Base-by-base conservation (phyloP, 2,113 vertebrate species). In the Natator depressus region DNA sequence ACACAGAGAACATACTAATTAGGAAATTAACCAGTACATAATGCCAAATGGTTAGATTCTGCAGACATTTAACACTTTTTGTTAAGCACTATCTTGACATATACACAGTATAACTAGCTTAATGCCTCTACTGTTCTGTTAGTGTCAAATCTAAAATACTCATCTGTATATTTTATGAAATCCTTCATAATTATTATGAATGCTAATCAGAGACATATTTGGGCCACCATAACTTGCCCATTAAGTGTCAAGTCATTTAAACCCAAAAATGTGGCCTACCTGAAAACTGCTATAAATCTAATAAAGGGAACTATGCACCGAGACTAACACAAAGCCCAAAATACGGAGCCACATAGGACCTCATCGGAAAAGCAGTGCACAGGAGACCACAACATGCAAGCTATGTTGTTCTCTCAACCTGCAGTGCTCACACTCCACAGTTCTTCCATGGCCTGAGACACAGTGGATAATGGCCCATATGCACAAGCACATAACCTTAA, bases 131-230 rank as follows among this genome's bases (percentile, higher is more conserved):
- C 69, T 76, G 72, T 51, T 89, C 84, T 20, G 38, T 5, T 57
- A 49, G 19, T n/a, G 65, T 35, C 49, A 85, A 80, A 62, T 81
- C 31, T 38, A 75, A 83, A 54, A 51, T 92, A 92, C 47, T 80
- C 31, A 59, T 55, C 81, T 88, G 13, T 31, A 80, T n/a, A 86
- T 85, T 51, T 94, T 76, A 95, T 85, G 57, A 89, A 86, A 54
- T 78, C 90, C 78, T 89, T 84, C 76, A 6, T 84, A 95, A 95
- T 89, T 92, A 91, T 65, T 69, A 13, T 79, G 69, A 54, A 69
- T 80, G 72, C 92, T 82, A 81, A 87, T 89, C 92, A 89, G 3
- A 87, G 88, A 91, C 50, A 91, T 89, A 85, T 79, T 3, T 0
- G 35, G 55, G 16, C 55, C 55, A 59, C 85, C 62, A 78, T 49